Evolutionary conservation across 2,797 vertebrate genomes (phyloP).

Genomic region (Myripristis murdjan): DNA sequence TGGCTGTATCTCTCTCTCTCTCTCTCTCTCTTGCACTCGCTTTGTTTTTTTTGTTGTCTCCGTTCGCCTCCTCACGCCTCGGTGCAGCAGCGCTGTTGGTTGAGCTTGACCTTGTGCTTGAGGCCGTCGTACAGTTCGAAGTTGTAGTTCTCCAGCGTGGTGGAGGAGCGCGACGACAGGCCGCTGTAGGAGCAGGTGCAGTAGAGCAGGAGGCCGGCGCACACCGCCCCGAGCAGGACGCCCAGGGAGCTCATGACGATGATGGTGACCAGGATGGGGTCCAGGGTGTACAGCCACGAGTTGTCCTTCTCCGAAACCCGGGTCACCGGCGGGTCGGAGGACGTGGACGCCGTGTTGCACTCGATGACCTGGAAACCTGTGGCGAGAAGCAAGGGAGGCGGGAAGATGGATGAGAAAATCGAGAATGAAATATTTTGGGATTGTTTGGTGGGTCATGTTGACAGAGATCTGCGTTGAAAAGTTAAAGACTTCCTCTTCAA

Average conservation of each 20-base stretch:
- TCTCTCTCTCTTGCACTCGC: background rate
- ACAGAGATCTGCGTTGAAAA: no score
- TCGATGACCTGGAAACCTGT: slow-evolving; percentile 85
- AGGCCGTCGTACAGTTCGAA: slow-evolving; percentile 98
- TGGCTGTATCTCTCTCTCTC: slow-evolving; percentile 22
- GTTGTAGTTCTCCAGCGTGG: slow-evolving; percentile 99
- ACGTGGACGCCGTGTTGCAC: slow-evolving; percentile 87
- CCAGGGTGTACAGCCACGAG: slow-evolving; percentile 95
- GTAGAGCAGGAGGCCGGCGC: slow-evolving; percentile 96
- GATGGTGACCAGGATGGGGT: slow-evolving; percentile 98
- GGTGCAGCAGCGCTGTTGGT: slow-evolving; percentile 97
- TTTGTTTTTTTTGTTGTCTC: background rate
- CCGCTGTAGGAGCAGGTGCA: slow-evolving; percentile 96
- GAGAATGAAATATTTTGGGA: no score
- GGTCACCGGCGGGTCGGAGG: slow-evolving; percentile 88
- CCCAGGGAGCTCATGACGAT: slow-evolving; percentile 98
- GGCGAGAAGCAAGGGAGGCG: slow-evolving; percentile 16
- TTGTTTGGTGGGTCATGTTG: no score
- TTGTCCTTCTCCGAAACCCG: slow-evolving; percentile 92
- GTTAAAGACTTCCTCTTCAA: no score
- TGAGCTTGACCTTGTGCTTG: slow-evolving; percentile 99
- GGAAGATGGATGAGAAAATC: slow-evolving; percentile 12
- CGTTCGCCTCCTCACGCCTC: slow-evolving; percentile 78
- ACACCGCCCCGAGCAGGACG: slow-evolving; percentile 94
- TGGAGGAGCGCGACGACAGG: slow-evolving; percentile 95